phyloP scores from a whole-genome alignment of 1,140 invertebrate species.

The Habropoda laboriosa region DNA sequence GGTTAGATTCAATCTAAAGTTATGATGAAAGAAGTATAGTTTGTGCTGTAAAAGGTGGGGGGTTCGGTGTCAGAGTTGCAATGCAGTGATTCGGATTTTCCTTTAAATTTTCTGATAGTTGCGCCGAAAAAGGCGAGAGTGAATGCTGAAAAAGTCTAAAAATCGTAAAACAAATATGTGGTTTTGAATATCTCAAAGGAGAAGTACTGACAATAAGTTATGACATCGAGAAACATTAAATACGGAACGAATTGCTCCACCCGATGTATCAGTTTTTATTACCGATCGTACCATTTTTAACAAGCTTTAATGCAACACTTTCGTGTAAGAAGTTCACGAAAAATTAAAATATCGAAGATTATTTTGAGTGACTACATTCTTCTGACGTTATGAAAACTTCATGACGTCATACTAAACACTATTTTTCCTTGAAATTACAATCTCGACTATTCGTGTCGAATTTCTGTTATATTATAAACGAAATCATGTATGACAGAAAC shows the following conservation, averaged over 20 bases:
- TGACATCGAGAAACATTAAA: conserved; percentile 42
- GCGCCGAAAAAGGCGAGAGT: conserved; percentile 32
- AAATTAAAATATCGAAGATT: background rate
- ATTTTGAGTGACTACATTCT: background rate
- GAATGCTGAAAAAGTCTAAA: background rate
- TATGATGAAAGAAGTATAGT: conserved; percentile 37
- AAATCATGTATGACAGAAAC: conserved; percentile 2
- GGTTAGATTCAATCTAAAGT: conserved; percentile 51
- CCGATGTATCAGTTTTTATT: conserved; percentile 31
- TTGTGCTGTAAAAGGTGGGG: conserved; percentile 12
- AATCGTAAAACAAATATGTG: conserved; percentile 5
- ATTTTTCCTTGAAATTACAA: background rate
- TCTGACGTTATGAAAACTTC: background rate
- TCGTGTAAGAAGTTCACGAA: background rate
- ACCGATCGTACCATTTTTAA: conserved; percentile 32
- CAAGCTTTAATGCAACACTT: background rate
- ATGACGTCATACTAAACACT: conserved; percentile 15
- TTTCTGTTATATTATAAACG: background rate
- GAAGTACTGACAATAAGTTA: conserved; percentile 37
- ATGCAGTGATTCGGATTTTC: conserved; percentile 73
- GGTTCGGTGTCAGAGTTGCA: conserved; percentile 57
- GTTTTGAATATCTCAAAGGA: conserved; percentile 9
- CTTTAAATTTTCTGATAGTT: conserved; percentile 56
- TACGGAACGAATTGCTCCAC: conserved; percentile 26
- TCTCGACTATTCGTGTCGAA: background rate